A percentile compares a stretch with the other conserved stretches of the same genome.
These are phyloP conservation scores for Oscheius sp. DNA, from an alignment of 1,140 invertebrate species.

Conservation along the genomic window DNA sequence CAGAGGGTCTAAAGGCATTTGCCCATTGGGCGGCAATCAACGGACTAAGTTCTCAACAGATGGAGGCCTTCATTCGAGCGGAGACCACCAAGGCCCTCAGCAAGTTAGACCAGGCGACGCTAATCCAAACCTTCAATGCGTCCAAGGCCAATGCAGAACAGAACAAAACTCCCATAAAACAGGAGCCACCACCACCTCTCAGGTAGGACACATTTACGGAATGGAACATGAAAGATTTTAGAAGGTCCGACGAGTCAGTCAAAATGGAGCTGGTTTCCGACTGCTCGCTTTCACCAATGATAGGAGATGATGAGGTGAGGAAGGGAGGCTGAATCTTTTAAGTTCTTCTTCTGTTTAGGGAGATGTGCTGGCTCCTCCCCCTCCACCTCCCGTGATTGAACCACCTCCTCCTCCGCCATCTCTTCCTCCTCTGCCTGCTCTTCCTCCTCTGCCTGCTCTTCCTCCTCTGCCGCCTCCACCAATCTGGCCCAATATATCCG, in stretches of 20 bases:
- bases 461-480: background rate
- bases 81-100: background rate
- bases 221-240: background rate
- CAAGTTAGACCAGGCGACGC: background rate
- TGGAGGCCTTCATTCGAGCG: background rate
- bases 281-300: background rate
- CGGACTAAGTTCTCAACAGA: background rate
- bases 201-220: background rate
- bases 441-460: background rate
- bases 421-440: background rate
- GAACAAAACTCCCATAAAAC: background rate
- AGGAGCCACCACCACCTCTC: background rate
- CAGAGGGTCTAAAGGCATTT: background rate
- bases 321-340: no score
- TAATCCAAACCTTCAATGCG: no score
- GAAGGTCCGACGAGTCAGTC: background rate
- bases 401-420: background rate
- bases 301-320: no score
- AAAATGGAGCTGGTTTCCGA: slow-evolving; percentile 15
- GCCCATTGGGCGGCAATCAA: background rate
- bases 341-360: no score
- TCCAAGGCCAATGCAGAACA: no score
- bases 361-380: background rate
- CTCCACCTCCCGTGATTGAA: background rate
- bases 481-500: background rate